phyloP scores from a whole-genome alignment of 2,888 invertebrate species.

The Cryptus armator region DNA sequence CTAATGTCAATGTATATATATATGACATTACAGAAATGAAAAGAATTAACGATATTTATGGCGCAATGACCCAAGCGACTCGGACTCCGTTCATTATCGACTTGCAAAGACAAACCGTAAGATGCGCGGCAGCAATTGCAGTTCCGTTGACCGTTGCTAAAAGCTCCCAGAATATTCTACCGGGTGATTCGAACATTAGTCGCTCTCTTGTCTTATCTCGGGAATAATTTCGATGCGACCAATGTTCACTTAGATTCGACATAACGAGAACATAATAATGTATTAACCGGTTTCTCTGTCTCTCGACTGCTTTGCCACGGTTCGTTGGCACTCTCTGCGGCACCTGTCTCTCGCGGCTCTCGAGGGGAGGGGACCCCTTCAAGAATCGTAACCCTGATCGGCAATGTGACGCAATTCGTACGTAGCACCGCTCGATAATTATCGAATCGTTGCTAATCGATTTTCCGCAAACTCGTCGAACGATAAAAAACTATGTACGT shows the following conservation, averaged over 20 bases:
- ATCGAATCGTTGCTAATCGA: conserved; percentile 31
- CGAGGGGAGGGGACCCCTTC: neutral
- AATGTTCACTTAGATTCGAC: conserved; percentile 34
- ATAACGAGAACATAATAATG: conserved; percentile 18
- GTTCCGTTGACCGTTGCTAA: neutral
- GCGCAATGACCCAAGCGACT: conserved; percentile 24
- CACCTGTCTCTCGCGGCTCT: conserved; percentile 10
- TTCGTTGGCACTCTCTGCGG: conserved; percentile 3
- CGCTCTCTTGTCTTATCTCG: conserved; percentile 10
- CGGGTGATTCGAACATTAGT: conserved; percentile 13
- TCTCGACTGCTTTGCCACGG: neutral
- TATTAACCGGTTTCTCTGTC: conserved; percentile 16
- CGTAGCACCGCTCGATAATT: conserved; percentile 22
- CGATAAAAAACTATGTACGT: conserved; percentile 1
- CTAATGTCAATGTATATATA: neutral
- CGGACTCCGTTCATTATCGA: neutral
- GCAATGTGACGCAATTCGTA: conserved; percentile 24
- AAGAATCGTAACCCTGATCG: conserved; percentile 21
- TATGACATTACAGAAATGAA: conserved; percentile 8
- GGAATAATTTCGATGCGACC: conserved; percentile 18
- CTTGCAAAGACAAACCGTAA: too few relatives aligned
- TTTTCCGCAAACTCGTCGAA: conserved; percentile 2
- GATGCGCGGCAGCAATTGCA: conserved; percentile 24
- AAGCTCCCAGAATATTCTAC: conserved; percentile 21
- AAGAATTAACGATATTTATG: neutral